Conservation (phyloP, 2,113 vertebrate species). For the Equus przewalskii region DNA sequence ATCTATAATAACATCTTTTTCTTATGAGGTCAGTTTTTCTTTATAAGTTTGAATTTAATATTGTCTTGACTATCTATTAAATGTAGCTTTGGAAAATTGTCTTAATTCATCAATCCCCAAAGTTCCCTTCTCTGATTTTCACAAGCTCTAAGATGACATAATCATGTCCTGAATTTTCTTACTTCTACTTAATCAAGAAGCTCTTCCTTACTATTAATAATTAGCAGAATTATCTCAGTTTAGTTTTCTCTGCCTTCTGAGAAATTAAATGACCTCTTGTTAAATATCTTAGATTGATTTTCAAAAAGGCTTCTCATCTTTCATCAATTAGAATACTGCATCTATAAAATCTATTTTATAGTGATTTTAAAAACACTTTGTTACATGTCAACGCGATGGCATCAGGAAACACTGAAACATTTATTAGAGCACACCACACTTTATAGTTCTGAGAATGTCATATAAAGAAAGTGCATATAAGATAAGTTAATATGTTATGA, state of each 20-base stretch:
- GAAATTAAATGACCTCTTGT: neutral
- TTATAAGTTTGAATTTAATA: neutral
- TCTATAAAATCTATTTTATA: neutral
- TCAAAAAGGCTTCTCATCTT: neutral
- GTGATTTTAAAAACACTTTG: neutral
- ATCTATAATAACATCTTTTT: neutral
- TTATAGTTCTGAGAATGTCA: slow-evolving; percentile 67
- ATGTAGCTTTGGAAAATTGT: neutral
- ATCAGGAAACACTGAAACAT: neutral
- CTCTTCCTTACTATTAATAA: neutral
- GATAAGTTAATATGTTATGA: slow-evolving; percentile 73
- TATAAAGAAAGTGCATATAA: slow-evolving; percentile 69
- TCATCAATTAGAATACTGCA: neutral
- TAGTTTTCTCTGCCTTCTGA: neutral
- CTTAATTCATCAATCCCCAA: neutral
- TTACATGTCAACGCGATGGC: neutral
- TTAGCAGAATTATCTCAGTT: neutral
- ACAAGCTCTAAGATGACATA: neutral
- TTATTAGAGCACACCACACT: neutral
- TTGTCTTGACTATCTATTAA: neutral
- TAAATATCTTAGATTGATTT: neutral
- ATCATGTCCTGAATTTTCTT: neutral
- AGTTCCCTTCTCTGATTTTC: neutral
- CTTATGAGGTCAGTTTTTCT: neutral
- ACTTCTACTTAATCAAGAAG: neutral